These are phyloP conservation scores for Ichneumoninae sp. DNA, from an alignment of 2,888 invertebrate species.

Conservation along the genomic window DNA sequence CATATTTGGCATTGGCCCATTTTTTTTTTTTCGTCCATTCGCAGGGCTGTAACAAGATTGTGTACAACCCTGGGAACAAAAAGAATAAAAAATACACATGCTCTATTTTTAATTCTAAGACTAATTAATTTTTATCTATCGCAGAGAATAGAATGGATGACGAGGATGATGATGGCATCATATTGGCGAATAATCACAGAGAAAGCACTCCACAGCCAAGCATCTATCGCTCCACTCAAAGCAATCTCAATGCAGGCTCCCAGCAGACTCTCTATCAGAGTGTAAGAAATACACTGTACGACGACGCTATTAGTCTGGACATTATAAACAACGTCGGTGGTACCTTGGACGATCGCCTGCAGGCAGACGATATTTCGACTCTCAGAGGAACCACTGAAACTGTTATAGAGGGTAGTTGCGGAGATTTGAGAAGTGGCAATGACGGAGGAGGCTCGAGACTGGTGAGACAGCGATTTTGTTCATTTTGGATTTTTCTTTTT, in stretches of 20 bases:
- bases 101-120: background rate
- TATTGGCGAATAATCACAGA: conserved; percentile 53
- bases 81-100: conserved; percentile 14
- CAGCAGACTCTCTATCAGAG: conserved; percentile 76
- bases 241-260: conserved; percentile 72
- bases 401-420: conserved; percentile 74
- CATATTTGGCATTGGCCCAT: conserved; percentile 43
- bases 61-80: background rate
- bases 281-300: conserved; percentile 72
- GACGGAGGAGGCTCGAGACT: conserved; percentile 66
- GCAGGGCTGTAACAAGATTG: conserved; percentile 13
- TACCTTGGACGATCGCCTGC: conserved; percentile 45
- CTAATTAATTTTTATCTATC: background rate
- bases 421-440: conserved; percentile 69
- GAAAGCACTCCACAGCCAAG: conserved; percentile 68
- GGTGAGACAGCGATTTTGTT: conserved; percentile 63
- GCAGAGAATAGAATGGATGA: conserved; percentile 73
- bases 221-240: conserved; percentile 72
- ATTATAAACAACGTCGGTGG: conserved; percentile 54
- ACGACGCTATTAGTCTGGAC: conserved; percentile 72
- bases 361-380: conserved; percentile 68
- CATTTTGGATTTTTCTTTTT: background rate
- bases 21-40: conserved; percentile 19
- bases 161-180: conserved; percentile 73
- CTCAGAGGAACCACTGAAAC: conserved; percentile 72